These are phyloP conservation scores for Prunella strophiata DNA, from an alignment of 2,797 vertebrate species.

Conservation along the genomic window DNA sequence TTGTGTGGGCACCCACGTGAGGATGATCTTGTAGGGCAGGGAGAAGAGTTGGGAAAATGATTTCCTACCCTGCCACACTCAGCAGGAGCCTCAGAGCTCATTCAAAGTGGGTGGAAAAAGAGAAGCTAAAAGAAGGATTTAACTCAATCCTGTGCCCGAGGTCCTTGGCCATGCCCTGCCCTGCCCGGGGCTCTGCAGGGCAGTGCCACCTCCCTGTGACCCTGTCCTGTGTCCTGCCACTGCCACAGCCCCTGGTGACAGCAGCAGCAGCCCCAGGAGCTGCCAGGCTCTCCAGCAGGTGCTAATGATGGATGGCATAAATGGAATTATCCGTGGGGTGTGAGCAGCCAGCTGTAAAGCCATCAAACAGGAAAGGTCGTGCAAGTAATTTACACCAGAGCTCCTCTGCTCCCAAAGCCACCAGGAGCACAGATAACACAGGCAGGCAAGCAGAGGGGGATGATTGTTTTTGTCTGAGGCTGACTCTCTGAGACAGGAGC, in stretches of 20 bases:
- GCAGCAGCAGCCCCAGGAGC: neutral
- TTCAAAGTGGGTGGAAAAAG: neutral
- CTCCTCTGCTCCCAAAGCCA: neutral
- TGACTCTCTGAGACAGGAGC: neutral
- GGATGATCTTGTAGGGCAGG: neutral
- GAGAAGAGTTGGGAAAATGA: neutral
- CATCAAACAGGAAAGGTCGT: constrained; percentile 20
- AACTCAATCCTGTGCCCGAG: accelerated
- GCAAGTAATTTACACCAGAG: constrained; percentile 13
- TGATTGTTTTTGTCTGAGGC: neutral
- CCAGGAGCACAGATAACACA: neutral
- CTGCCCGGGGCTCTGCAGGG: neutral
- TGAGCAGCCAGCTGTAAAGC: constrained; percentile 36
- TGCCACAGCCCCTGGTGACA: neutral
- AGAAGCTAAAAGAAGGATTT: neutral
- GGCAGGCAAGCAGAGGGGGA: neutral
- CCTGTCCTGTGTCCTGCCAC: neutral
- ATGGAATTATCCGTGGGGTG: neutral
- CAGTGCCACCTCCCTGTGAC: neutral
- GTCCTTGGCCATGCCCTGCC: neutral
- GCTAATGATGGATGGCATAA: constrained; percentile 27
- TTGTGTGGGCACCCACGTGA: accelerated
- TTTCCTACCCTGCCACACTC: neutral
- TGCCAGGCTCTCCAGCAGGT: neutral
- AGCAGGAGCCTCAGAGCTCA: neutral